Percentiles rank a stretch among this genome's conserved stretches.
Evolutionary conservation across 2,797 vertebrate genomes (phyloP).

Genomic region (Poliocrania exsul): DNA sequence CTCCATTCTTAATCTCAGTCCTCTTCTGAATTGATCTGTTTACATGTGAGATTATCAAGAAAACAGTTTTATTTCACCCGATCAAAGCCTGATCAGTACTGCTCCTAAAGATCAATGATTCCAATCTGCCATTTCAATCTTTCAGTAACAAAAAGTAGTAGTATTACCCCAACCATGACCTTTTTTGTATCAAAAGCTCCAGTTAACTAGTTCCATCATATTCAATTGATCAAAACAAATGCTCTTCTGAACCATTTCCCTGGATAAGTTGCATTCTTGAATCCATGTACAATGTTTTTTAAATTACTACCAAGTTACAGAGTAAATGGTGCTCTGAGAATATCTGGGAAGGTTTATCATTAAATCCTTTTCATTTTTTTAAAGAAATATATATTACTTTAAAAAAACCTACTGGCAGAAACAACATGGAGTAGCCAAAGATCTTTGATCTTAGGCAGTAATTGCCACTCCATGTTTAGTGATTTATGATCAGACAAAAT

Average conservation of each 20-base stretch:
- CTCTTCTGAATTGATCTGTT: background rate
- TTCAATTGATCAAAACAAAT: background rate
- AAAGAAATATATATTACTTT: background rate
- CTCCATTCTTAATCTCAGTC: background rate
- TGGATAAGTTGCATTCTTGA: background rate
- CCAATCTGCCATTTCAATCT: background rate
- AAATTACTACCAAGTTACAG: background rate
- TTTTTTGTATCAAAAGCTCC: background rate
- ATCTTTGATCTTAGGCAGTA: background rate
- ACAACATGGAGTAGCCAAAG: background rate
- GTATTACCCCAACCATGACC: background rate
- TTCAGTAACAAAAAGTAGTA: background rate
- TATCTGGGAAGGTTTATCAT: background rate
- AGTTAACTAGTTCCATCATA: background rate
- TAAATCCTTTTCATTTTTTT: background rate
- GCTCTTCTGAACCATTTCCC: background rate
- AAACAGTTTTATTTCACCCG: background rate
- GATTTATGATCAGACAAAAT: slow-evolving; percentile 22
- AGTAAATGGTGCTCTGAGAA: background rate
- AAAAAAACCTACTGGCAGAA: background rate
- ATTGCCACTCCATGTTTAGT: background rate
- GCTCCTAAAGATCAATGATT: background rate
- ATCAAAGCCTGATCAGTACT: background rate
- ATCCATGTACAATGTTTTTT: background rate
- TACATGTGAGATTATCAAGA: background rate